Evolutionary conservation across 2,888 invertebrate genomes (phyloP), one percentile per base, ranked within the genome.

Genomic region (Pollenia griseotomentosa): DNA sequence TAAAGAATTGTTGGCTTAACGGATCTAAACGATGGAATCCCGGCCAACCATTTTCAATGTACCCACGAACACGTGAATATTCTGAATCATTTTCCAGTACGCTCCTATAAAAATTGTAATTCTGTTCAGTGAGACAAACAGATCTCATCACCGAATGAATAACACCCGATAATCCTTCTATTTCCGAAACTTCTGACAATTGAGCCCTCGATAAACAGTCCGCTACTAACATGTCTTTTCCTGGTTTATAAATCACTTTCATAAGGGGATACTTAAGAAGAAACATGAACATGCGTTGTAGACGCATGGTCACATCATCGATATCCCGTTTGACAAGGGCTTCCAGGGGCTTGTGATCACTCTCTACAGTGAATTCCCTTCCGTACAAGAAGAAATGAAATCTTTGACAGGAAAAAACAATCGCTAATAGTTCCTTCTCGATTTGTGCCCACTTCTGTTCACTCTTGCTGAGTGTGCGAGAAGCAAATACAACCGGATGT

Each of bases 331-430:
- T 90, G 42, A 91, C 83, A 65, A 91, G 85, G 9, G 86, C 85
- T 66, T 91, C 90, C 33, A 92, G 63, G 11, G 91, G 91, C 73
- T 92, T 92, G 77, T 92, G 91, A 87, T 92, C 84, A 74, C 83
- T 87, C 57, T 87, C 78, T 2, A 87, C 84, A 0, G 53, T 73
- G n/a, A 86, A 83, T 44, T 86, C 83, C 14, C 86, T 53, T 0
- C 86, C 75, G 33, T 86, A 83, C 7, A 83, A 88, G 88, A 89
- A 91, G 16, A 53, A 53, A 53, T 53, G 53, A 53, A 53, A 53
- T 6, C 53, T 53, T 53, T 53, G 16, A 55, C 19, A 55, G 16
- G 55, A 16, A 55, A 55, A 74, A 16, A 55, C 55, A 19, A 55
- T 11, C 55, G 55, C 81, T 16, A 90, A 82, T 2, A 89, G 53